Conservation (phyloP, 2,888 invertebrate genomes). For the Mesorhabditis belari region DNA sequence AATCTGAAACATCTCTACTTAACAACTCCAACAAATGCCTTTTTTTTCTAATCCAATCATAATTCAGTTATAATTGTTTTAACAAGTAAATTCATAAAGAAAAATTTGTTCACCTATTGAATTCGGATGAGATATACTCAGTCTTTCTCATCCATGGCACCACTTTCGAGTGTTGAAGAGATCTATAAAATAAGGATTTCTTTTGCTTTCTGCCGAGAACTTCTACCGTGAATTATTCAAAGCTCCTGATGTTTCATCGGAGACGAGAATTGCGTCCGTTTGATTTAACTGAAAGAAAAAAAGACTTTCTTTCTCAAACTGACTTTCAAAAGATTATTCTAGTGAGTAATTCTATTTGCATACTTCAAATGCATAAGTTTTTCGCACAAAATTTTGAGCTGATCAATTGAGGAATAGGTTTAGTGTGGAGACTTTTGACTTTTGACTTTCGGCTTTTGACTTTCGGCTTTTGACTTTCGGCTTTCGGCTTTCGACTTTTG, state of each 20-base stretch:
- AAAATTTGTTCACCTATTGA: conserved; percentile 69
- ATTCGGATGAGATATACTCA: conserved; percentile 97
- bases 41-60: neutral
- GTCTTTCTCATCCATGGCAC: conserved; percentile 97
- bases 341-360: no score
- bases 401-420: no score
- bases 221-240: conserved; percentile 72
- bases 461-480: no score
- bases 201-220: neutral
- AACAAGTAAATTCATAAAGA: neutral
- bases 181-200: conserved; percentile 59
- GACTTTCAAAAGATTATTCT: no score
- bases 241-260: conserved; percentile 69
- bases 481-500: no score
- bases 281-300: conserved; percentile 58
- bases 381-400: no score
- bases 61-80: neutral
- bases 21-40: neutral
- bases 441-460: no score
- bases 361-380: no score
- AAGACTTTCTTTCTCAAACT: no score
- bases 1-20: conserved; percentile 60
- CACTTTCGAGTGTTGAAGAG: conserved; percentile 86
- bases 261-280: conserved; percentile 86
- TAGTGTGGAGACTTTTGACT: no score